phyloP scores from a whole-genome alignment of 2,797 vertebrate species.

The Alouatta caraya region DNA sequence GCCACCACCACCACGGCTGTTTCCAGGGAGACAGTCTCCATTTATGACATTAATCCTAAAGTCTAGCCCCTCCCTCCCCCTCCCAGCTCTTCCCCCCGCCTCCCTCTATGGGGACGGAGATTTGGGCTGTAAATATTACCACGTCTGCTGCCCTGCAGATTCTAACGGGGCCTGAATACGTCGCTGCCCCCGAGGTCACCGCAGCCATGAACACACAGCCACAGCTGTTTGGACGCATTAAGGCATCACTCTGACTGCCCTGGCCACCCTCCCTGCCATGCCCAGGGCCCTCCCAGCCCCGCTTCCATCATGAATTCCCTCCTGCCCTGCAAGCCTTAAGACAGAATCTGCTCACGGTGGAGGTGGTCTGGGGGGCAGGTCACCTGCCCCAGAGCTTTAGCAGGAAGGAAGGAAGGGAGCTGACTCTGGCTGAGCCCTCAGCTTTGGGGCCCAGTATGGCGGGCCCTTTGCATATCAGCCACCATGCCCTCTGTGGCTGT shows the following conservation, averaged over 20 bases:
- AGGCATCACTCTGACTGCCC: background rate
- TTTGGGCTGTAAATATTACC: slow-evolving; percentile 83
- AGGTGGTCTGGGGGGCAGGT: accelerated
- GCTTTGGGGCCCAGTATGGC: background rate
- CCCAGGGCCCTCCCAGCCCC: background rate
- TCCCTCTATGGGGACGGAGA: slow-evolving; percentile 80
- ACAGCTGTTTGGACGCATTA: background rate
- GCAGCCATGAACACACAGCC: accelerated
- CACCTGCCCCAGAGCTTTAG: background rate
- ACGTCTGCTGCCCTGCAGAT: slow-evolving; percentile 69
- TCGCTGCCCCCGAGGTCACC: accelerated
- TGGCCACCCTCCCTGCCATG: background rate
- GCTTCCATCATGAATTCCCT: too few species aligned
- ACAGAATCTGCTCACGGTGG: background rate
- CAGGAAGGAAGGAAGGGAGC: background rate
- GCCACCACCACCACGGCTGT: slow-evolving; percentile 72
- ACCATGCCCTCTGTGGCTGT: background rate
- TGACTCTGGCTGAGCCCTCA: background rate
- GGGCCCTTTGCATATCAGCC: background rate
- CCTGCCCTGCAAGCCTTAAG: background rate
- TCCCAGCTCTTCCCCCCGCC: slow-evolving; percentile 55
- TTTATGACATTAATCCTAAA: slow-evolving; percentile 84
- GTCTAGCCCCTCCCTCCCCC: slow-evolving; percentile 32
- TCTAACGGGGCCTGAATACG: background rate
- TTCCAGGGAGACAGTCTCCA: slow-evolving; percentile 84